phyloP scores from a whole-genome alignment of 2,888 invertebrate species.

The Escarpia spicata region DNA sequence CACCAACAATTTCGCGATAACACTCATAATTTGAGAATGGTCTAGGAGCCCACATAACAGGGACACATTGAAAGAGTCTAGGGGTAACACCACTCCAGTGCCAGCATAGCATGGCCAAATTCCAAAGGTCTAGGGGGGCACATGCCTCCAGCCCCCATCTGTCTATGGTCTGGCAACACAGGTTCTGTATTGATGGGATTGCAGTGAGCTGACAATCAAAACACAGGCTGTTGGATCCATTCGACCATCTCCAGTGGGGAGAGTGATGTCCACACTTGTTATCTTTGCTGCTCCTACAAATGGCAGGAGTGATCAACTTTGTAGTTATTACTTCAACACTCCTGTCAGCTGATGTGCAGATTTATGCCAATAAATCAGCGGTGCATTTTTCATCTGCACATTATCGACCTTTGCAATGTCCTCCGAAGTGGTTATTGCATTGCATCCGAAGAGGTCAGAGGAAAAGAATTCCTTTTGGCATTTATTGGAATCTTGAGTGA shows the following conservation, averaged over 20 bases:
- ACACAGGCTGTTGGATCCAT: no score
- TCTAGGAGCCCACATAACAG: no score
- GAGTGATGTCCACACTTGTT: background rate
- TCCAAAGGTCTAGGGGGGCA: no score
- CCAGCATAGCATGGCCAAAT: no score
- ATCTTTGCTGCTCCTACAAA: background rate
- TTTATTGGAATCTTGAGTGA: background rate
- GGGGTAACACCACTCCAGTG: no score
- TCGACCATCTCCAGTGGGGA: background rate
- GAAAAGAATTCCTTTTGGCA: background rate
- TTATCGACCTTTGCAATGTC: background rate
- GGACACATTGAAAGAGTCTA: no score
- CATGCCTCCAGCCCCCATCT: no score
- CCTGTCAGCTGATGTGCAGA: background rate
- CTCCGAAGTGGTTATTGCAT: background rate
- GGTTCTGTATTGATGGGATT: no score
- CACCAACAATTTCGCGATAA: no score
- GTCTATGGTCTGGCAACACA: no score
- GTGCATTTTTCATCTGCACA: background rate
- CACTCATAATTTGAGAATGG: no score
- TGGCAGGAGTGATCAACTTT: background rate
- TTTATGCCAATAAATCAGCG: background rate
- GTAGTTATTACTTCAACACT: background rate
- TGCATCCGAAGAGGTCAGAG: background rate
- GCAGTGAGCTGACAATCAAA: no score